Evolutionary conservation across 2,113 vertebrate genomes (phyloP), one percentile per base, ranked within the genome.

Genomic region (Thunnus maccoyii): DNA sequence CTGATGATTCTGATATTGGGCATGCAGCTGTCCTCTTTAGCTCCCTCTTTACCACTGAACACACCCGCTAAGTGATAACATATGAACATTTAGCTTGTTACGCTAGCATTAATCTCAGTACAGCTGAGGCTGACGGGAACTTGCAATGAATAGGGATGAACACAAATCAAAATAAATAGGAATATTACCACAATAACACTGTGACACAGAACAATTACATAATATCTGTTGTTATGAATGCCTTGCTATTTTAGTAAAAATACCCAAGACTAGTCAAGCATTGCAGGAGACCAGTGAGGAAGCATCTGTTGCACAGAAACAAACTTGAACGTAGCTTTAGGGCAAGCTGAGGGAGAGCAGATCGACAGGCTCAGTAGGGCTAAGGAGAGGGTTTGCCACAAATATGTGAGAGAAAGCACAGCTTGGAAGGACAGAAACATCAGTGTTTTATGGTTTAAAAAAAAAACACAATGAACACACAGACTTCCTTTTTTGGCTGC

Each of bases 321-420:
- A 73, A 72, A 80, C 72, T 69, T 48, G 8, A 66, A 36, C 12
- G n/a, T 9, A 3, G 56, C 75, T 84, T 78, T 13, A 52, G 71
- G 77, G 57, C 54, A 57, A 79, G 72, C 72, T 62, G 54, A 83
- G 70, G 72, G 63, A 76, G 57, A 68, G 80, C 62, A 25, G 44
- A 63, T n/a, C 22, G 16, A 76, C 68, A 18, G 76, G 41, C 58
- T 85, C 51, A 70, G 72, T 51, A 61, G 22, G 25, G 50, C 20
- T 66, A 68, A 82, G 51, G 67, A 81, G 55, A 77, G 46, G 51
- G 67, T 47, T 13, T 27, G 66, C 84, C 87, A 81, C 85, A 92
- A 93, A 76, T 88, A 87, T 92, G 74, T 63, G 65, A 72, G 25
- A 17, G 44, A 87, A 76, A 75, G 50, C 41, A 62, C 25, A 67